phyloP scores from a whole-genome alignment of 2,888 invertebrate species.

The Dorcus hopei region DNA sequence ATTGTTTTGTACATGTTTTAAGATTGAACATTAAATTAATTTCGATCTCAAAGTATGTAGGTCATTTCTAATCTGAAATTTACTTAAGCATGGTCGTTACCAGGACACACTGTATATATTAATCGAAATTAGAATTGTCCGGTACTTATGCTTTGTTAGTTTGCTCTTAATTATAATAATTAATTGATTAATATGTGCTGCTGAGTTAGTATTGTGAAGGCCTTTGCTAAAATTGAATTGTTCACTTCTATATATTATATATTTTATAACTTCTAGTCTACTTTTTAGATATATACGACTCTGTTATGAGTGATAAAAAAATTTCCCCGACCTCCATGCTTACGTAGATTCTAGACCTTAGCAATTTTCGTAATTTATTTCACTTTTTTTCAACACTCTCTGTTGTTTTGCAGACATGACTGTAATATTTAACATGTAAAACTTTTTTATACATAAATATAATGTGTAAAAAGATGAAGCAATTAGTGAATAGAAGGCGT shows the following conservation, averaged over 20 bases:
- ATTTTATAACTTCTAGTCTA: slow-evolving; percentile 12
- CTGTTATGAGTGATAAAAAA: neutral
- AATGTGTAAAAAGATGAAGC: slow-evolving; percentile 41
- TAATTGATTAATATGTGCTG: neutral
- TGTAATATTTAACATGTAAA: slow-evolving; percentile 44
- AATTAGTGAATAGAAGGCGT: slow-evolving; percentile 29
- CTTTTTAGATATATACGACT: slow-evolving; percentile 1
- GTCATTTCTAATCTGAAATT: neutral
- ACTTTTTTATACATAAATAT: slow-evolving; percentile 48
- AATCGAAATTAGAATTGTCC: too few species aligned
- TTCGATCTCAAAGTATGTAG: slow-evolving; percentile 15
- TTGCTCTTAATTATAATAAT: neutral
- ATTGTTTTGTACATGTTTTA: slow-evolving; percentile 2
- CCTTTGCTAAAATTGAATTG: neutral
- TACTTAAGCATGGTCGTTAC: too few species aligned
- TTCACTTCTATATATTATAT: neutral
- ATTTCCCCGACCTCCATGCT: too few species aligned
- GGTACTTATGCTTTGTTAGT: too few species aligned
- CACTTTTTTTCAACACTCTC: slow-evolving; percentile 27
- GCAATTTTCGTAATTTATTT: slow-evolving; percentile 32
- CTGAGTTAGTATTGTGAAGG: neutral
- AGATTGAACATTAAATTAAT: neutral
- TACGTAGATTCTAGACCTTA: slow-evolving; percentile 9
- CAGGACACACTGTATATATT: too few species aligned
- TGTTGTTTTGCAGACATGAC: slow-evolving; percentile 37